phyloP scores from a whole-genome alignment of 1,140 invertebrate species.

The Drosophila mayri region DNA sequence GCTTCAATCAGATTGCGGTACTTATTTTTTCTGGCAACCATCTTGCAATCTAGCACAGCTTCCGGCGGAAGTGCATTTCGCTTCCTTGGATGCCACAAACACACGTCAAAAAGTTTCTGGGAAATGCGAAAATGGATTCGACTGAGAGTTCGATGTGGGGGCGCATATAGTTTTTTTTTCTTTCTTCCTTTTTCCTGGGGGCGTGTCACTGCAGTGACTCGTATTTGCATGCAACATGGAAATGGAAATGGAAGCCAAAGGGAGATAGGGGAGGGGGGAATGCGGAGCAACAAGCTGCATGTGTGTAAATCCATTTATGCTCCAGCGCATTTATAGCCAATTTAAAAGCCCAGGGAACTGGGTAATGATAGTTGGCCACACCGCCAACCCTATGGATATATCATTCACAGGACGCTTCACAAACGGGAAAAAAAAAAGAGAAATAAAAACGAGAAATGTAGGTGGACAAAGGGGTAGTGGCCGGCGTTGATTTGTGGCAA shows the following conservation, averaged over 20 bases:
- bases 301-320: conserved; percentile 81
- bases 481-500: conserved; percentile 54
- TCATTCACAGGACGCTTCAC: conserved; percentile 41
- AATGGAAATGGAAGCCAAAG: conserved; percentile 14
- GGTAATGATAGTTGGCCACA: conserved; percentile 35
- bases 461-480: conserved; percentile 7
- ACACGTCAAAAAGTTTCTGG: neutral
- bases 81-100: conserved; percentile 24
- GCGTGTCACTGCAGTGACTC: conserved; percentile 39
- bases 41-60: conserved; percentile 27
- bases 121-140: conserved; percentile 13
- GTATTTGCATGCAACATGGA: conserved; percentile 73
- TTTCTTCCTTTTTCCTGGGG: neutral
- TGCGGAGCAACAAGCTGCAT: conserved; percentile 69
- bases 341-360: conserved; percentile 65
- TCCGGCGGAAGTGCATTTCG: conserved; percentile 36
- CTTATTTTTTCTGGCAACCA: neutral
- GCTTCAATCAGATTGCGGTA: conserved; percentile 20
- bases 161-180: neutral
- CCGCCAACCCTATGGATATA: conserved; percentile 29
- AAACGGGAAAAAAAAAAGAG: neutral
- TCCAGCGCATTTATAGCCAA: conserved; percentile 78
- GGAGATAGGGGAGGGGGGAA: neutral
- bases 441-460: neutral
- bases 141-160: conserved; percentile 4